Percentiles rank a stretch among this genome's conserved stretches.
Evolutionary conservation across 2,888 invertebrate species (phyloP).

Genomic region (Acleris holmiana): DNA sequence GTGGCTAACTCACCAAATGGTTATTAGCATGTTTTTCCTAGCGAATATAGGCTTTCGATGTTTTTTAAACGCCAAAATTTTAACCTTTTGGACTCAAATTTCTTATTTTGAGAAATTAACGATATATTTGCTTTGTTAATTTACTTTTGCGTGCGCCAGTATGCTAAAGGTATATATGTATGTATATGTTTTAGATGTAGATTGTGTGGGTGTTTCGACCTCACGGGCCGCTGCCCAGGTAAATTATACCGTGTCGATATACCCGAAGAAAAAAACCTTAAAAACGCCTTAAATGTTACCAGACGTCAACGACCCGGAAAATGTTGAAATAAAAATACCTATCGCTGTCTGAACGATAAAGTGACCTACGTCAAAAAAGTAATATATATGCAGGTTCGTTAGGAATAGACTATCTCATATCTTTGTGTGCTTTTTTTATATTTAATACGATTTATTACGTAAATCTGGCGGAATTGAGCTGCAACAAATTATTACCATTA

Average conservation of each 20-base stretch:
- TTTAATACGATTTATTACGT: no score
- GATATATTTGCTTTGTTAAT: conserved; percentile 1
- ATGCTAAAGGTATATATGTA: conserved; percentile 46
- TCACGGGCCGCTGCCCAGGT: conserved; percentile 49
- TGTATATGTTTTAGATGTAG: conserved; percentile 40
- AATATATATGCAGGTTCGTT: conserved; percentile 10
- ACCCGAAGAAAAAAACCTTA: conserved; percentile 50
- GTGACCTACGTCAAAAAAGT: conserved; percentile 15
- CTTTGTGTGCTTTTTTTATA: conserved; percentile 41
- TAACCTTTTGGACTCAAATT: background rate
- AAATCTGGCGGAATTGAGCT: no score
- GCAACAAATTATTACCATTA: no score
- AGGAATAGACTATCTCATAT: background rate
- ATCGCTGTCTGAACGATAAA: conserved; percentile 14
- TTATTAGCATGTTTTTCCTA: no score
- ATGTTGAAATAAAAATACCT: conserved; percentile 24
- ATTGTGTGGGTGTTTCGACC: conserved; percentile 60
- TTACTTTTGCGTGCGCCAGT: conserved; percentile 45
- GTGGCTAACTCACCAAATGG: no score
- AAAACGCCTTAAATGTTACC: conserved; percentile 34
- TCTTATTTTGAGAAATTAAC: background rate
- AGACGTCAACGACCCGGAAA: conserved; percentile 53
- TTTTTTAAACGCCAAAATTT: no score
- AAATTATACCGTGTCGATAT: conserved; percentile 59
- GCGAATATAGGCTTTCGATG: no score